phyloP scores from a whole-genome alignment of 1,140 invertebrate species.

The Cepaea nemoralis region DNA sequence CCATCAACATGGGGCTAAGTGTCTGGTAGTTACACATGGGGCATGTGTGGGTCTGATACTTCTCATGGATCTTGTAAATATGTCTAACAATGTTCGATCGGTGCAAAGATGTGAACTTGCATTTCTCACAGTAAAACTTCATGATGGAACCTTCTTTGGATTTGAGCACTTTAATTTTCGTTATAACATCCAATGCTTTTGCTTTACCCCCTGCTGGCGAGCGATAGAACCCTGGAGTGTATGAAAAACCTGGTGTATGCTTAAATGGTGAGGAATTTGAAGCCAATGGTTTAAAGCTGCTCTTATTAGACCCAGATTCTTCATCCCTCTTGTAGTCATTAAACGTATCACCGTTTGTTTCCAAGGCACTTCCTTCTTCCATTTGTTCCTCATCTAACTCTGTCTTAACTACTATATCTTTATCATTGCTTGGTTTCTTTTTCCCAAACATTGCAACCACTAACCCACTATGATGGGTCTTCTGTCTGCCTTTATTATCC shows the following conservation, averaged over 20 bases:
- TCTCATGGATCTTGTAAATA: constrained; percentile 51
- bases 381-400: constrained; percentile 38
- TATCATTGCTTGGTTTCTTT: constrained; percentile 25
- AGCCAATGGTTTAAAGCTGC: neutral
- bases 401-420: constrained; percentile 34
- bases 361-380: neutral
- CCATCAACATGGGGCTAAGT: constrained; percentile 44
- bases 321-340: constrained; percentile 36
- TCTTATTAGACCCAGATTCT: neutral
- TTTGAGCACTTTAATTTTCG: constrained; percentile 50
- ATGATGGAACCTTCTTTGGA: constrained; percentile 42
- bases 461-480: neutral
- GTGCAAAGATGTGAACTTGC: constrained; percentile 52
- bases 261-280: neutral
- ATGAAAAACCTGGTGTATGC: neutral
- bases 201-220: constrained; percentile 33
- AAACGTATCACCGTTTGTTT: neutral
- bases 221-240: constrained; percentile 28
- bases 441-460: constrained; percentile 46
- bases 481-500: neutral
- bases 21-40: constrained; percentile 49
- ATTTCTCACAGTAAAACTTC: constrained; percentile 49
- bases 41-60: constrained; percentile 48
- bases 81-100: constrained; percentile 49
- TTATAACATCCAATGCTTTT: constrained; percentile 47